Conservation (phyloP, 2,888 invertebrate species). For the Drosophila meridiana region DNA sequence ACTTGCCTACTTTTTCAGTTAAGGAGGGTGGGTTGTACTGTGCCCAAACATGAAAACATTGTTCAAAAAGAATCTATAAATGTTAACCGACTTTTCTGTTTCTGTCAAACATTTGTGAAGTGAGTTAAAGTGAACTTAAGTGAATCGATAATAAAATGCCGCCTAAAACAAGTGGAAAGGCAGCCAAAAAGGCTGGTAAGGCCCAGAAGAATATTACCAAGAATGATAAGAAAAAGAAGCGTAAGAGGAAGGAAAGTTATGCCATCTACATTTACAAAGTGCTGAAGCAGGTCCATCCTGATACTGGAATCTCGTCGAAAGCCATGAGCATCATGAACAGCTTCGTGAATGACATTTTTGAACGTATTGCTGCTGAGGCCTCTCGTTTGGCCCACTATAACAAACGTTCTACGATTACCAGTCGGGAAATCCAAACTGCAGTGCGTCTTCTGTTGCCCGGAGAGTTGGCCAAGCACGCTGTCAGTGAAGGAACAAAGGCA, state of each 20-base stretch:
- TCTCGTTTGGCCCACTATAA: conserved; percentile 87
- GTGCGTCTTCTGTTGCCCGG: conserved; percentile 58
- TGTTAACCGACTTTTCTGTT: neutral
- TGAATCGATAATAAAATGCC: conserved; percentile 52
- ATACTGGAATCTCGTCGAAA: conserved; percentile 89
- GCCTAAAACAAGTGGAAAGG: conserved; percentile 84
- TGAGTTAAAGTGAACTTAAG: conserved; percentile 24
- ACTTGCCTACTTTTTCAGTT: neutral
- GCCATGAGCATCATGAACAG: conserved; percentile 91
- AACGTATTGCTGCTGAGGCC: conserved; percentile 89
- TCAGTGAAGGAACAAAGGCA: conserved; percentile 12
- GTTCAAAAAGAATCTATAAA: conserved; percentile 35
- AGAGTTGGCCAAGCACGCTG: conserved; percentile 58
- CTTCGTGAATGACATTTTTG: conserved; percentile 91
- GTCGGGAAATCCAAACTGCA: conserved; percentile 61
- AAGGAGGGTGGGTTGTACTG: too few relatives aligned
- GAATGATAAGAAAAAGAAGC: conserved; percentile 86
- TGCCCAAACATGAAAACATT: conserved; percentile 22
- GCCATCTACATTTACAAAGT: conserved; percentile 85
- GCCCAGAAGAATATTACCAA: conserved; percentile 86
- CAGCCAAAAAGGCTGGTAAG: conserved; percentile 86
- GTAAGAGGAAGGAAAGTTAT: conserved; percentile 83
- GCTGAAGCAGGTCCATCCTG: conserved; percentile 87
- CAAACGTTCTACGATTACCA: conserved; percentile 72
- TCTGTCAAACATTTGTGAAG: conserved; percentile 20